Conservation (phyloP, 1,140 invertebrate species). For the Pachypsylla venusta region DNA sequence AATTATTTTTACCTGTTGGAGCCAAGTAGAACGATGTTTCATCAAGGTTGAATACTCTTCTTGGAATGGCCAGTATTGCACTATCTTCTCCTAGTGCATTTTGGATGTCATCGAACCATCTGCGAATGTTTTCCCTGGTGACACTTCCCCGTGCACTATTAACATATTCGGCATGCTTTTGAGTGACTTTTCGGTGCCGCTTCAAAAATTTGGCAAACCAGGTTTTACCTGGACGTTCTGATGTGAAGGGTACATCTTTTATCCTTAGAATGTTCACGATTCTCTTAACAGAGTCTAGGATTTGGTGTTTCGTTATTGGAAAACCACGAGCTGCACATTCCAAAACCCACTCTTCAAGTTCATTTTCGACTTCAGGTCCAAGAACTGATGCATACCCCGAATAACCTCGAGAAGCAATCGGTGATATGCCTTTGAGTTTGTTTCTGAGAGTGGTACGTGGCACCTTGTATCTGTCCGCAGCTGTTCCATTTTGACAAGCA, state of each 20-base stretch:
- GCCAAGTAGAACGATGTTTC: slow-evolving; percentile 10
- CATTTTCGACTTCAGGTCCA: slow-evolving; percentile 12
- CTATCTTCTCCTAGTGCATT: slow-evolving; percentile 15
- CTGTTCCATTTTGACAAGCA: background rate
- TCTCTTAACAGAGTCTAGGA: slow-evolving; percentile 17
- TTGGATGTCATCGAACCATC: slow-evolving; percentile 16
- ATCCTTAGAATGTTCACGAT: slow-evolving; percentile 14
- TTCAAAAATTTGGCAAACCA: slow-evolving; percentile 17
- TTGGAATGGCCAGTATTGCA: slow-evolving; percentile 12
- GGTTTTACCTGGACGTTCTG: slow-evolving; percentile 17
- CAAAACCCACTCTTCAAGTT: slow-evolving; percentile 16
- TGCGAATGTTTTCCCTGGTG: slow-evolving; percentile 16
- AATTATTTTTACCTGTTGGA: slow-evolving; percentile 7
- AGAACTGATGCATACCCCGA: background rate
- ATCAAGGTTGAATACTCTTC: slow-evolving; percentile 21
- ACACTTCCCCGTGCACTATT: slow-evolving; percentile 12
- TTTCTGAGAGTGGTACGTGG: slow-evolving; percentile 6
- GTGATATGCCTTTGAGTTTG: background rate
- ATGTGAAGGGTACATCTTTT: slow-evolving; percentile 17
- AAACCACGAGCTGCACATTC: slow-evolving; percentile 14
- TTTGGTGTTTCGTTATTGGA: slow-evolving; percentile 20
- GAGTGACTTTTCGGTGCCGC: slow-evolving; percentile 16
- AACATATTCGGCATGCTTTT: slow-evolving; percentile 16
- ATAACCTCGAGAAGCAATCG: background rate
- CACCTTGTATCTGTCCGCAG: background rate